Conservation (phyloP, 2,797 vertebrate species). For the Poecilia velifera region DNA sequence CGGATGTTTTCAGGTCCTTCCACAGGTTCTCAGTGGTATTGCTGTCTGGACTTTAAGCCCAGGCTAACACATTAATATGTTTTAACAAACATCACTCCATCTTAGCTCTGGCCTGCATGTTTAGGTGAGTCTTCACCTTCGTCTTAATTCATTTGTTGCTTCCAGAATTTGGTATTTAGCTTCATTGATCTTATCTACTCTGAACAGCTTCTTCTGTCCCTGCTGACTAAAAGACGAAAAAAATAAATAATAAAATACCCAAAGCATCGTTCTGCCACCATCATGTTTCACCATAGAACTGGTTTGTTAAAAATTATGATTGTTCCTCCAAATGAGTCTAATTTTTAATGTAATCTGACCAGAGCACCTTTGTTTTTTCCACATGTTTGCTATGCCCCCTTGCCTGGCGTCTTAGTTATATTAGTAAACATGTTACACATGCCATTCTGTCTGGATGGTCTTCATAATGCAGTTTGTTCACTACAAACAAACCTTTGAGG, state of each 20-base stretch:
- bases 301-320: not conserved
- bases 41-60: not conserved
- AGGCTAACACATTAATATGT: not conserved
- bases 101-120: not conserved
- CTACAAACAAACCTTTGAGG: not conserved
- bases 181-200: not conserved
- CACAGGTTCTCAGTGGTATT: not conserved
- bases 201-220: not conserved
- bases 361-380: not conserved
- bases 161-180: not conserved
- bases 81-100: not conserved
- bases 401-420: not conserved
- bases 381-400: not conserved
- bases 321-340: not conserved
- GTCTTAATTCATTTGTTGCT: not conserved
- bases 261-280: not conserved
- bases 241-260: not conserved
- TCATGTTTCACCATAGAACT: not conserved
- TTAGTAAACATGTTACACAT: not conserved
- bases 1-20: not conserved
- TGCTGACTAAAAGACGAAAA: not conserved
- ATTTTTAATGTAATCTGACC: not conserved
- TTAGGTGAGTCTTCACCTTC: not conserved
- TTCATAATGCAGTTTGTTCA: not conserved
- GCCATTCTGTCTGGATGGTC: not conserved